Evolutionary conservation across 1,140 invertebrate species (phyloP).

Genomic region (Lordiphosa stackelbergi): DNA sequence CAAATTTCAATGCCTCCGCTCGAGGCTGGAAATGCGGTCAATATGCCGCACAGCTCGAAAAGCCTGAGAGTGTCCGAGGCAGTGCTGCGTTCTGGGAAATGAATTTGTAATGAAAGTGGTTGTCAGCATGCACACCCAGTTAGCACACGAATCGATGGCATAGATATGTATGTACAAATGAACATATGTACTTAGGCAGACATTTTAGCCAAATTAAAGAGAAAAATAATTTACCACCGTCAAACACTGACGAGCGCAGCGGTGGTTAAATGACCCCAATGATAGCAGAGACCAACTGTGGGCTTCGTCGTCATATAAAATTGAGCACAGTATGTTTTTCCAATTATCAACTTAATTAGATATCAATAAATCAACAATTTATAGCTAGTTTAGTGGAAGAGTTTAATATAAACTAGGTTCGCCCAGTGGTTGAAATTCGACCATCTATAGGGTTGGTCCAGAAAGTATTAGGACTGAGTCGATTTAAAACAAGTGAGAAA

Average conservation of each 20-base stretch:
- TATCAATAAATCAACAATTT: too few species aligned
- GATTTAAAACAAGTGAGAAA: too few species aligned
- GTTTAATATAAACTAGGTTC: too few species aligned
- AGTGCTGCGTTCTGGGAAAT: constrained; percentile 46
- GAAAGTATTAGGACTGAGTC: too few species aligned
- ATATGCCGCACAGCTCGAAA: constrained; percentile 41
- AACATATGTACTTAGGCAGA: constrained; percentile 6
- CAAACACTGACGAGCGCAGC: background rate
- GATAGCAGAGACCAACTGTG: too few species aligned
- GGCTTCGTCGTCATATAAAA: background rate
- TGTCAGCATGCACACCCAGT: constrained; percentile 30
- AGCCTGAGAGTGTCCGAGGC: constrained; percentile 27
- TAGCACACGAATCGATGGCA: constrained; percentile 13
- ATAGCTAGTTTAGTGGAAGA: too few species aligned
- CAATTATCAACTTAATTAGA: too few species aligned
- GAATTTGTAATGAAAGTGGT: constrained; percentile 65
- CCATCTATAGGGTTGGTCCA: too few species aligned
- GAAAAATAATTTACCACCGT: constrained; percentile 45
- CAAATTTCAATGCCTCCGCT: constrained; percentile 56
- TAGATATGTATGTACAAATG: constrained; percentile 6
- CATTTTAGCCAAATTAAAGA: constrained; percentile 43
- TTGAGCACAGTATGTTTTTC: background rate
- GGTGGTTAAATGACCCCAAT: background rate
- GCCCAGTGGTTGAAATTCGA: too few species aligned
- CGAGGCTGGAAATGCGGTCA: constrained; percentile 60